Percentiles rank a stretch among this genome's conserved stretches.
Conservation (phyloP, 2,888 invertebrate genomes). For the Andrena trimmerana region DNA sequence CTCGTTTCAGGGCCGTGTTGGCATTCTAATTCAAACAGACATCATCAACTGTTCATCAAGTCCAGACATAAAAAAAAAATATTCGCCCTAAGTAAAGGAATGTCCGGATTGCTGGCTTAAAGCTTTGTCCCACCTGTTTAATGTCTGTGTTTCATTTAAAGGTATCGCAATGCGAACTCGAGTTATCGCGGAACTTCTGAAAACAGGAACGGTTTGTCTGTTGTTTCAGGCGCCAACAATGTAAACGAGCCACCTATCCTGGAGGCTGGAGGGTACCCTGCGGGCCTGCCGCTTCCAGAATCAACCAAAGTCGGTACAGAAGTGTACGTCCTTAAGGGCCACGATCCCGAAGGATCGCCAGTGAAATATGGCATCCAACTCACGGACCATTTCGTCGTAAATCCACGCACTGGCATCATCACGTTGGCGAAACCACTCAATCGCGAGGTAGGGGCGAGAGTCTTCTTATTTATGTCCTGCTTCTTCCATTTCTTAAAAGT, state of each 20-base stretch:
- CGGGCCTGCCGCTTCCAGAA: slow-evolving; percentile 89
- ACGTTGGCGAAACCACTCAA: slow-evolving; percentile 92
- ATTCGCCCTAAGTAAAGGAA: not conserved
- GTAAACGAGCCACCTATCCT: slow-evolving; percentile 84
- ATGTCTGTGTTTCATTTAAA: not conserved
- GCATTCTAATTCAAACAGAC: no score
- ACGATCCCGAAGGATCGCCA: slow-evolving; percentile 93
- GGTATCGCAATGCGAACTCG: not conserved
- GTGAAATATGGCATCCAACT: slow-evolving; percentile 91
- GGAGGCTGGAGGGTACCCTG: slow-evolving; percentile 81
- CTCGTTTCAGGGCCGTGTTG: no score
- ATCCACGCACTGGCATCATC: slow-evolving; percentile 92
- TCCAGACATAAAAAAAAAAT: no score
- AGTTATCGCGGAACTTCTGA: slow-evolving; percentile 16
- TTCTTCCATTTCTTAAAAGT: not conserved
- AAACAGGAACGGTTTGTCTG: slow-evolving; percentile 51
- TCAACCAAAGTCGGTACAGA: slow-evolving; percentile 91
- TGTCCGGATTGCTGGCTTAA: not conserved
- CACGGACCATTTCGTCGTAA: slow-evolving; percentile 93
- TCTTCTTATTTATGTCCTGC: not conserved
- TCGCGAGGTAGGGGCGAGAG: slow-evolving; percentile 88
- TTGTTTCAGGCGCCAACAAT: slow-evolving; percentile 81
- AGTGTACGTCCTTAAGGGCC: slow-evolving; percentile 92
- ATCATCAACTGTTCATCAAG: no score
- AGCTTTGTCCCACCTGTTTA: not conserved